Evolutionary conservation across 1,140 invertebrate genomes (phyloP).

Genomic region (Neelides sp.): DNA sequence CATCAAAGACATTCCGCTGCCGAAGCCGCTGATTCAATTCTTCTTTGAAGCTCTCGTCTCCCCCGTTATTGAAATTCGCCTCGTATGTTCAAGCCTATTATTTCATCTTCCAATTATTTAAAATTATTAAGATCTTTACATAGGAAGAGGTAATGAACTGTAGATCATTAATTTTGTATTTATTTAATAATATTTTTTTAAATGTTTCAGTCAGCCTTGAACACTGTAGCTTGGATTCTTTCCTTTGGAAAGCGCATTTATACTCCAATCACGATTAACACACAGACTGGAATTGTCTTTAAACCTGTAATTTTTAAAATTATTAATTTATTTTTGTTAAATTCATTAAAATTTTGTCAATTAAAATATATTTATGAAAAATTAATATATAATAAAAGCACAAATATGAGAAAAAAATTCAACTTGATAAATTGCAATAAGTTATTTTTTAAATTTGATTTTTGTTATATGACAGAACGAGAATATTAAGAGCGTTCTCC

Average conservation of each 20-base stretch:
- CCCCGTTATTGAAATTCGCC: constrained; percentile 61
- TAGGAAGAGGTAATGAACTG: neutral
- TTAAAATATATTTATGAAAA: neutral
- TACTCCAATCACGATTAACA: constrained; percentile 12
- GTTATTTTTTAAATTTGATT: neutral
- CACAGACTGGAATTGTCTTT: constrained; percentile 16
- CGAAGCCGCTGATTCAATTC: constrained; percentile 48
- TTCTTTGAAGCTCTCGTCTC: constrained; percentile 55
- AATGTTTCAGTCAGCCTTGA: constrained; percentile 11
- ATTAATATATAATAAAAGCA: too few relatives aligned
- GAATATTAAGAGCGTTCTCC: constrained; percentile 24
- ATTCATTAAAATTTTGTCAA: neutral
- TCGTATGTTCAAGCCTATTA: constrained; percentile 37
- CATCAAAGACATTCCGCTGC: constrained; percentile 54
- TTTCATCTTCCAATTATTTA: neutral
- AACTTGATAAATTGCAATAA: too few relatives aligned
- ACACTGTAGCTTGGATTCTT: constrained; percentile 20
- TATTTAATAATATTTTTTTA: neutral
- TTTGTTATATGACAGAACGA: constrained; percentile 17
- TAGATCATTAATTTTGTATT: neutral
- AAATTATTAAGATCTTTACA: neutral
- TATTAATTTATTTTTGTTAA: neutral
- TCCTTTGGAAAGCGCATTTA: constrained; percentile 55
- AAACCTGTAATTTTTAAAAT: constrained; percentile 9
- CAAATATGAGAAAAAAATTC: too few relatives aligned